Evolutionary conservation across 30 jellyfish, hydroid and myxozoan species (phyloP), one percentile per base, ranked within the genome.

Genomic region (Nemopilema nomurai): DNA sequence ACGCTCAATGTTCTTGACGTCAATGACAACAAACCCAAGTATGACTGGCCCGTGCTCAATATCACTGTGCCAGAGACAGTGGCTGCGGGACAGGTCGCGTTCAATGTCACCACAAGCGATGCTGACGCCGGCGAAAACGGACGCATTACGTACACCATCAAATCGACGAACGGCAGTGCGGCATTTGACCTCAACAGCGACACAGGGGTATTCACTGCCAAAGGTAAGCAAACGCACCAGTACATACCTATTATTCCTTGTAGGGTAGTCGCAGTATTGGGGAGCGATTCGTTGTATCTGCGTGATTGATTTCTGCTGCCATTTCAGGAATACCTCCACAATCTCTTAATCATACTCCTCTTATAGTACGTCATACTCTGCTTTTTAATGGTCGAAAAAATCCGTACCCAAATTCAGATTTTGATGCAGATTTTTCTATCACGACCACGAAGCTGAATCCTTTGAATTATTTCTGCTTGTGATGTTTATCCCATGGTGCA

Each of bases 101-200:
- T 85, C 69, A 86, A 81, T 51, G 90, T 91, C 9, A 73, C 83
- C 51, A 87, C 97, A 1, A 80, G 78, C 17, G 97, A 91, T 70
- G 69, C 87, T 0, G 97, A 91, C 74, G 90, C 74, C 0, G 97
- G 96, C n/a, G 87, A 64, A 24, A 91, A 91, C 67, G 97, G 93
- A 63, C 51, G 81, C 26, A 29, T 91, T 20, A 67, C 87, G 22
- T 91, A 91, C 87, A 51, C 76, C 22, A 75, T 91, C 62, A 50
- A 32, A 16, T 28, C 77, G 1, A 67, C 84, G 16, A 91, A 79
- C 53, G 96, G 69, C 41, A 72, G 90, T 18, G 83, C 87, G 3
- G 41, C 21, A 63, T 85, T 91, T 62, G 57, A 69, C 4, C 69
- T 91, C 83, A 63, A 72, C 51, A 41, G 81, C 52, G 66, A 67